phyloP scores from a whole-genome alignment of 2,797 vertebrate genomes.

The Chloroceryle inda region DNA sequence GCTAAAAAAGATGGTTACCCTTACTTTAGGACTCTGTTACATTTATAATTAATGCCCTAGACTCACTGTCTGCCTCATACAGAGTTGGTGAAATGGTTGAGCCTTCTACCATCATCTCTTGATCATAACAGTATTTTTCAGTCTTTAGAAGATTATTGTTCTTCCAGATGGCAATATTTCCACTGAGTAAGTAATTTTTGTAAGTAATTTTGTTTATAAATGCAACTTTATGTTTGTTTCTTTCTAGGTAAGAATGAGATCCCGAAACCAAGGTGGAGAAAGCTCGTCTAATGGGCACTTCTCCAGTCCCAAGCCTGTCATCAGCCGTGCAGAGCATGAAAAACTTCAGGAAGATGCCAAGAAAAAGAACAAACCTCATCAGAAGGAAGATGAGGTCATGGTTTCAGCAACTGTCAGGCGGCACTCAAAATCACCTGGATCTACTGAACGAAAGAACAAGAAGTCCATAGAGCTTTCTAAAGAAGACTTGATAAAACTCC shows the following conservation, averaged over 20 bases:
- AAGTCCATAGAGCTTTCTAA: constrained; percentile 86
- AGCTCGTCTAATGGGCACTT: constrained; percentile 83
- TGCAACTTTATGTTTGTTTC: constrained; percentile 22
- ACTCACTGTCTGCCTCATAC: background rate
- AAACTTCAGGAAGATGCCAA: constrained; percentile 82
- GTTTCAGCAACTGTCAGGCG: constrained; percentile 87
- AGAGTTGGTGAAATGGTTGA: background rate
- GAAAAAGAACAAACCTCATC: constrained; percentile 84
- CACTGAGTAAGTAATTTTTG: background rate
- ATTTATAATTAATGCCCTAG: background rate
- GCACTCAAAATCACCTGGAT: constrained; percentile 79
- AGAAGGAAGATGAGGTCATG: constrained; percentile 83
- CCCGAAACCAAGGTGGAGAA: constrained; percentile 88
- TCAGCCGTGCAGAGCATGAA: constrained; percentile 81
- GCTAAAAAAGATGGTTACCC: background rate
- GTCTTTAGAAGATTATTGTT: background rate
- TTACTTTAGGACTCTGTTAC: background rate
- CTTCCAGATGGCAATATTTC: background rate
- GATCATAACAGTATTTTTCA: background rate
- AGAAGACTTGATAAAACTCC: constrained; percentile 89
- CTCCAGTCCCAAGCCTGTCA: constrained; percentile 84
- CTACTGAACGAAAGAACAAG: constrained; percentile 72
- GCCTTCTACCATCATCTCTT: background rate
- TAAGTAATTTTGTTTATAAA: constrained; percentile 17
- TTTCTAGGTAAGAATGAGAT: constrained; percentile 90